phyloP scores from a whole-genome alignment of 2,797 vertebrate species.

The Emydoidea blandingii region DNA sequence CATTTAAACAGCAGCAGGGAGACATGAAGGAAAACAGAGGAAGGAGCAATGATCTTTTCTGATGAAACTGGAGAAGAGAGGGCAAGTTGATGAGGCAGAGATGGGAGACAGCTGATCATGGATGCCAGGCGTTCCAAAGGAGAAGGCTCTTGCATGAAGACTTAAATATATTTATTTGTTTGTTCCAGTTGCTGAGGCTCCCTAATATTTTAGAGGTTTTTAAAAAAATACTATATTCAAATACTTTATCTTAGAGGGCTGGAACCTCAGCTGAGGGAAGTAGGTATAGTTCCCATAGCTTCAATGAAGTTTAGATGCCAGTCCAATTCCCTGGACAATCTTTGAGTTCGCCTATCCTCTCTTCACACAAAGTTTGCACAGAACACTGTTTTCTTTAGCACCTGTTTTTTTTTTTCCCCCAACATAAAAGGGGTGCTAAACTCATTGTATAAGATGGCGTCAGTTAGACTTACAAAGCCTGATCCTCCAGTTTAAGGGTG shows the following conservation, averaged over 20 bases:
- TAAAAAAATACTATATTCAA: not conserved
- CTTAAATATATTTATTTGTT: not conserved
- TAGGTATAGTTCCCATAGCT: not conserved
- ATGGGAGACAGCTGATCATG: not conserved
- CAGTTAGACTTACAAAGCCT: not conserved
- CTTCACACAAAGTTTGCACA: not conserved
- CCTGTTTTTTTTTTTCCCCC: not conserved
- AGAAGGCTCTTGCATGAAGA: not conserved
- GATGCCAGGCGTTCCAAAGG: not conserved
- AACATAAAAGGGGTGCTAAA: not conserved
- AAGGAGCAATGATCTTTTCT: not conserved
- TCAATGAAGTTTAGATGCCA: not conserved
- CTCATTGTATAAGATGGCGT: too few relatives aligned
- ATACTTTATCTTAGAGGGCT: not conserved
- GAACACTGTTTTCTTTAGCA: not conserved
- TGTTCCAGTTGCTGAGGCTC: not conserved
- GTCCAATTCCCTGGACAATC: too few relatives aligned
- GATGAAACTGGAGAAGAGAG: not conserved
- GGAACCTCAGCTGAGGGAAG: not conserved
- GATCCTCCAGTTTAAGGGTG: not conserved
- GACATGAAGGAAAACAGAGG: not conserved
- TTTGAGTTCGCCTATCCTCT: too few relatives aligned
- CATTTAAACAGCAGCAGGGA: not conserved
- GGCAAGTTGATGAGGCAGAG: not conserved
- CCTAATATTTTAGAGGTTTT: not conserved